phyloP scores from a whole-genome alignment of 2,797 vertebrate genomes.

The Schizopygopsis pylzovi region DNA sequence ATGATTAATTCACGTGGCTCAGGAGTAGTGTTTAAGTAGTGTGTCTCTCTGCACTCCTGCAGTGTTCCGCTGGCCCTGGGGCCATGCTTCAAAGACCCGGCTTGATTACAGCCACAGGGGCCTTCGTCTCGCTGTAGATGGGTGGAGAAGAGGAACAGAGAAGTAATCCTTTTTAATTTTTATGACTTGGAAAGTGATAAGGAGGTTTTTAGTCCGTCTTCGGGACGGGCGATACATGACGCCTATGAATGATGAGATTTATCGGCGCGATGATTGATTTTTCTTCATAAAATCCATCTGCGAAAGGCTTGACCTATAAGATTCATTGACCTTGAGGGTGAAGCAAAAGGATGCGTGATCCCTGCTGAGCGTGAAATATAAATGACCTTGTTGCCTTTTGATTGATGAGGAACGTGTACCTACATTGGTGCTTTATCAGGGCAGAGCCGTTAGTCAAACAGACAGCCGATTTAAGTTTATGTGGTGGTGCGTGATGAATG shows the following conservation, averaged over 20 bases:
- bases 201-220: background rate
- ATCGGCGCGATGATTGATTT: background rate
- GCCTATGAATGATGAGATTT: constrained; percentile 13
- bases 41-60: constrained; percentile 55
- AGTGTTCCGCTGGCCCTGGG: constrained; percentile 3
- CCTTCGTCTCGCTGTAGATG: background rate
- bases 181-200: constrained; percentile 30
- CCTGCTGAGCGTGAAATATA: background rate
- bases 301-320: constrained; percentile 1
- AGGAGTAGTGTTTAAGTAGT: constrained; percentile 75
- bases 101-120: constrained; percentile 17
- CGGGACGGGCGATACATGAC: background rate
- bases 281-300: background rate
- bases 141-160: background rate
- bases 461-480: constrained; percentile 31
- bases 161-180: constrained; percentile 29
- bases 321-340: constrained; percentile 2
- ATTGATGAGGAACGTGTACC: constrained; percentile 32
- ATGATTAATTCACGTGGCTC: constrained; percentile 75
- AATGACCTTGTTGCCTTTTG: constrained; percentile 24
- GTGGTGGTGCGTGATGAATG: constrained; percentile 37
- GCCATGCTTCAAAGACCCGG: background rate
- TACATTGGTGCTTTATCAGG: constrained; percentile 8
- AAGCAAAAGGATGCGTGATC: background rate
- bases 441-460: constrained; percentile 39